These are phyloP conservation scores for Oryctes rhinoceros DNA, from an alignment of 1,140 invertebrate genomes.

Conservation along the genomic window DNA sequence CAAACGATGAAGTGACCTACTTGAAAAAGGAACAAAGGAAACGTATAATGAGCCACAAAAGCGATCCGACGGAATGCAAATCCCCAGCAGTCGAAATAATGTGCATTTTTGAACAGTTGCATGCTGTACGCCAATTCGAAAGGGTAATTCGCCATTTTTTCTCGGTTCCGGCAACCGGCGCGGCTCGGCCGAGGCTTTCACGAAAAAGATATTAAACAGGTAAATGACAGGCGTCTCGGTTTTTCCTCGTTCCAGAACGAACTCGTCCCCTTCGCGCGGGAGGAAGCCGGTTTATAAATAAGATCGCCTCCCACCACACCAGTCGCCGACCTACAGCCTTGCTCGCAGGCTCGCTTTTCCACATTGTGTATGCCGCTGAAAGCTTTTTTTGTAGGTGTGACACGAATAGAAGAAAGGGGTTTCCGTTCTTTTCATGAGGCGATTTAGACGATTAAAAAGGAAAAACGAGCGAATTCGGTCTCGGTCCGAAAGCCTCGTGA, in stretches of 20 bases:
- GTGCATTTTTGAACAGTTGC: constrained; percentile 31
- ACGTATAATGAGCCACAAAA: constrained; percentile 29
- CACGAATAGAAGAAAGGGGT: constrained; percentile 29
- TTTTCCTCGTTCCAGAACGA: background rate
- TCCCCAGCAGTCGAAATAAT: background rate
- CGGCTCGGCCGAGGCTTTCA: background rate
- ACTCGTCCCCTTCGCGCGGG: background rate
- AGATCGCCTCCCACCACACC: constrained; percentile 8
- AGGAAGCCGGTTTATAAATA: constrained; percentile 24
- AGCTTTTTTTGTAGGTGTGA: constrained; percentile 37
- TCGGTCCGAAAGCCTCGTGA: constrained; percentile 11
- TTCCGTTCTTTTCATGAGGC: constrained; percentile 17
- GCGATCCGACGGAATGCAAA: constrained; percentile 20
- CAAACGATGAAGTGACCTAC: constrained; percentile 9
- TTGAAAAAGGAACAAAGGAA: constrained; percentile 30
- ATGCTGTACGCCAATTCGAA: constrained; percentile 23
- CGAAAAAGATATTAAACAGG: constrained; percentile 35
- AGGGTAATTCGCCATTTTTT: constrained; percentile 30
- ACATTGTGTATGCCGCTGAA: constrained; percentile 13
- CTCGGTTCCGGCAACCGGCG: background rate
- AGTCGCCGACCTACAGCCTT: background rate
- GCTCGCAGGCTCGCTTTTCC: background rate
- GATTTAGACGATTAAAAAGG: constrained; percentile 18
- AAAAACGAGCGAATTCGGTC: constrained; percentile 2
- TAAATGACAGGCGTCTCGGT: constrained; percentile 20